Base-by-base conservation (phyloP, 1,140 invertebrate genomes). In the Drosophila albomicans region DNA sequence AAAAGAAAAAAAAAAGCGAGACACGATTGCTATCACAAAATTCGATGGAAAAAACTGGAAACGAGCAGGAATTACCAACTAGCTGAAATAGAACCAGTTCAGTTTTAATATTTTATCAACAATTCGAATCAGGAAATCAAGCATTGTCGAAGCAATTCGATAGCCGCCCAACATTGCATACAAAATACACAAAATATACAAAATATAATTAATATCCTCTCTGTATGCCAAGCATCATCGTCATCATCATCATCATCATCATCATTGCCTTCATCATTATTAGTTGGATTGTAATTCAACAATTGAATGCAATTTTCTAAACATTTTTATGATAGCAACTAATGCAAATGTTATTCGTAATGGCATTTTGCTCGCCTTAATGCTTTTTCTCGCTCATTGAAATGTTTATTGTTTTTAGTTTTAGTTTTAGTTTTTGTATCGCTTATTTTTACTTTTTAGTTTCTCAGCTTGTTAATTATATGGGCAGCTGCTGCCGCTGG, bases 241-340 rank as follows among this genome's bases (percentile, higher is more conserved):
- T 5, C 32, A 64, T 3, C n/a, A 49, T 25, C 20, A 62, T 62
- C 46, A 70, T 48, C 32, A 72, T 28, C 8, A 11, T 46, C 28
- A 61, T 38, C 10, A 66, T 78, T 72, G 43, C 32, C 8, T 8
- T 46, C 28, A 61, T 38, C 10, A 66, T 78, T 72, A 30, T 28
- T 67, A 28, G 48, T 25, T 38, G 13, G 28, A 13, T 52, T 41
- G 67, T 61, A 76, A 56, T 59, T 67, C 5, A 67, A 46, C 51
- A 74, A 59, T 78, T 56, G 62, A 64, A 68, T 81, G 75, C 75
- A 74, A 49, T 75, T 80, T 64, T 59, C 7, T 30, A 32, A 76
- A 59, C 38, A 71, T 51, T 75, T 67, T 69, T 49, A 79, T 73
- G 28, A 54, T 61, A 4, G 4, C 45, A 46, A 4, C 45, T 11